phyloP scores from a whole-genome alignment of 2,888 invertebrate species.

The Troides helena region DNA sequence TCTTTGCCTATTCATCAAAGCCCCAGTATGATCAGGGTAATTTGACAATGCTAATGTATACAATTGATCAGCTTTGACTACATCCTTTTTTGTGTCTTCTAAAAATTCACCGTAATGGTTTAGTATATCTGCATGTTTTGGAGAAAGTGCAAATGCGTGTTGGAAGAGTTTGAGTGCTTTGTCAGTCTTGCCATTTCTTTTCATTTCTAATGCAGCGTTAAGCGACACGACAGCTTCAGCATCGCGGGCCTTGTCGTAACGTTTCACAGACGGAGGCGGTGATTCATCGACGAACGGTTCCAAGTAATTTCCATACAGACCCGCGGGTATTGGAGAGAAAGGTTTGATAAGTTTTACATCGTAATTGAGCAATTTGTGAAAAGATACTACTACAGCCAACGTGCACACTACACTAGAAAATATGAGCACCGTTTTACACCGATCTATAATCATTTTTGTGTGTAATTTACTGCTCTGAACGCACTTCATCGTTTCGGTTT shows the following conservation, averaged over 20 bases:
- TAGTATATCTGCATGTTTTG: slow-evolving; percentile 94
- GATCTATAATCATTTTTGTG: slow-evolving; percentile 66
- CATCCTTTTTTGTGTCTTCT: slow-evolving; percentile 90
- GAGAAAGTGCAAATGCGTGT: slow-evolving; percentile 95
- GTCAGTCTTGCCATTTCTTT: slow-evolving; percentile 88
- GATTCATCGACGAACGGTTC: slow-evolving; percentile 56
- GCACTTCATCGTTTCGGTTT: slow-evolving; percentile 62
- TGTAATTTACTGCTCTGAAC: slow-evolving; percentile 48
- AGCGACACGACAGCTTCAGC: slow-evolving; percentile 91
- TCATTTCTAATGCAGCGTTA: slow-evolving; percentile 92
- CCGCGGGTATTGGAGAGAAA: slow-evolving; percentile 69
- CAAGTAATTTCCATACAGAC: slow-evolving; percentile 65
- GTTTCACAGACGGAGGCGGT: slow-evolving; percentile 41
- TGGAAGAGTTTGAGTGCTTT: slow-evolving; percentile 93
- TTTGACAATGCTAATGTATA: slow-evolving; percentile 92
- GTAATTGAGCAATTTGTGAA: slow-evolving; percentile 63
- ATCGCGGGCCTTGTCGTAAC: slow-evolving; percentile 54
- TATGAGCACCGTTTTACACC: slow-evolving; percentile 68
- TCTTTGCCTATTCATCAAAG: slow-evolving; percentile 88
- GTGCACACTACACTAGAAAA: slow-evolving; percentile 71
- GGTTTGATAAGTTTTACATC: slow-evolving; percentile 65
- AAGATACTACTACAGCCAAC: slow-evolving; percentile 64
- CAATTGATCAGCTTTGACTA: slow-evolving; percentile 93
- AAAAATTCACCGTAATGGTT: slow-evolving; percentile 96
- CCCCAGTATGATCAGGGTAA: slow-evolving; percentile 90